A percentile compares a stretch with the other conserved stretches of the same genome.
These are phyloP conservation scores for Thamnaconus septentrionalis DNA, from an alignment of 2,113 vertebrate species.

Conservation along the genomic window DNA sequence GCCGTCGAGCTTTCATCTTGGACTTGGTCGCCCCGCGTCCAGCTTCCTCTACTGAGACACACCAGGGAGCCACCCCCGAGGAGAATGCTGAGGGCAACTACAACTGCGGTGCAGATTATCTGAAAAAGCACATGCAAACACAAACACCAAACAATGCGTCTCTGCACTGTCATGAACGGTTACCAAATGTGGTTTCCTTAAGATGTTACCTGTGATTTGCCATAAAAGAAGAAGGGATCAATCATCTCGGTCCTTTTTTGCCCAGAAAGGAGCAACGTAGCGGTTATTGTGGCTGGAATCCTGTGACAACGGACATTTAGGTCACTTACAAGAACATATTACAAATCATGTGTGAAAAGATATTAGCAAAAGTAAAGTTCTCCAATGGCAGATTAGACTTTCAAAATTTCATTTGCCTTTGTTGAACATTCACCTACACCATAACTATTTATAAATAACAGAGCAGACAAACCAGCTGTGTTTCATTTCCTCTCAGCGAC, in stretches of 20 bases:
- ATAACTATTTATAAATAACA: fast-evolving
- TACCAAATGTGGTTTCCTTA: background rate
- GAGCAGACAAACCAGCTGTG: background rate
- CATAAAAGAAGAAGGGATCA: constrained; percentile 92
- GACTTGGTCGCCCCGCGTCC: constrained; percentile 72
- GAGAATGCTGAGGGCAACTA: constrained; percentile 81
- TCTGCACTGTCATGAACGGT: background rate
- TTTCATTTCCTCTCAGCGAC: constrained; percentile 55
- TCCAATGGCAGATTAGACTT: background rate
- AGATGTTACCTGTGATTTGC: constrained; percentile 85
- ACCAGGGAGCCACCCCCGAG: constrained; percentile 85
- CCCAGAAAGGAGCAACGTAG: constrained; percentile 84
- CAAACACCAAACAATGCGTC: background rate
- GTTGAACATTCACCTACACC: background rate
- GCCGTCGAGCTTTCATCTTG: constrained; percentile 70
- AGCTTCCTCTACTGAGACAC: constrained; percentile 85
- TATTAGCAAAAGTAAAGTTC: background rate
- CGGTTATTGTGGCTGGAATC: constrained; percentile 81
- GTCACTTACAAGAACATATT: background rate
- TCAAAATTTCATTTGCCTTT: too few relatives aligned
- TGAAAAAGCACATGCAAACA: constrained; percentile 44
- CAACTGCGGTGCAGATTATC: constrained; percentile 85
- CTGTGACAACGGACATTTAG: constrained; percentile 68
- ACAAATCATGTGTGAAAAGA: background rate
- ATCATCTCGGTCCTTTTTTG: constrained; percentile 70